phyloP scores from a whole-genome alignment of 2,797 vertebrate genomes.

The Gymnocypris eckloni region DNA sequence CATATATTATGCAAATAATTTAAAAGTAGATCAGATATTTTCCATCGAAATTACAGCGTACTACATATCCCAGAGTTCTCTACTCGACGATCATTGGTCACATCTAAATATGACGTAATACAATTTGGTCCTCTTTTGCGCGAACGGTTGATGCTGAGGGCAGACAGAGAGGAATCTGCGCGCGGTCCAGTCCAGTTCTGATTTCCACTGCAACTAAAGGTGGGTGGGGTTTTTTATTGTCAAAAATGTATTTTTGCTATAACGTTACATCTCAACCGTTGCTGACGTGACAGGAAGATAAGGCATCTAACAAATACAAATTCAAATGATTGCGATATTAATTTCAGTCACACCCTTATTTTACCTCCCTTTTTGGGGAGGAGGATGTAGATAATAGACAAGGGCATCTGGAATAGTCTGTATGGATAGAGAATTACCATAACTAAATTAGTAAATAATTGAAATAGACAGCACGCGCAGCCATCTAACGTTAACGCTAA shows the following conservation, averaged over 20 bases:
- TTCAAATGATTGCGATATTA: background rate
- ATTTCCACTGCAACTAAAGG: slow-evolving; percentile 47
- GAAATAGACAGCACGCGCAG: background rate
- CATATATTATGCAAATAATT: background rate
- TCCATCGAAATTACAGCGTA: background rate
- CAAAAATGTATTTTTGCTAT: background rate
- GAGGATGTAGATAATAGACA: background rate
- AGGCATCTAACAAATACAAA: background rate
- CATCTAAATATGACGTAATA: slow-evolving; percentile 50
- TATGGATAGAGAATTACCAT: background rate
- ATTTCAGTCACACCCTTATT: background rate
- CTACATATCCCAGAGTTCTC: slow-evolving; percentile 53
- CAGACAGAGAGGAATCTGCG: slow-evolving; percentile 48
- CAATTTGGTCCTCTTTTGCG: slow-evolving; percentile 63
- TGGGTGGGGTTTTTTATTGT: slow-evolving; percentile 53
- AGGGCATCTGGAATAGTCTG: background rate
- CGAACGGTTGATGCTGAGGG: slow-evolving; percentile 56
- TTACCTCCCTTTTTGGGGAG: background rate
- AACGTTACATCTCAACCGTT: background rate
- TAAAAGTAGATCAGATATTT: background rate
- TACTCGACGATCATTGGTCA: background rate
- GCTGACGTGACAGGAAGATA: background rate
- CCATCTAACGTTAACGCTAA: background rate
- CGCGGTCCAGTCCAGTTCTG: slow-evolving; percentile 39
- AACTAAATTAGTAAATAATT: background rate